A percentile compares a stretch with the other conserved stretches of the same genome.
These are phyloP conservation scores for Acleris literana DNA, from an alignment of 2,888 invertebrate species.

Conservation along the genomic window DNA sequence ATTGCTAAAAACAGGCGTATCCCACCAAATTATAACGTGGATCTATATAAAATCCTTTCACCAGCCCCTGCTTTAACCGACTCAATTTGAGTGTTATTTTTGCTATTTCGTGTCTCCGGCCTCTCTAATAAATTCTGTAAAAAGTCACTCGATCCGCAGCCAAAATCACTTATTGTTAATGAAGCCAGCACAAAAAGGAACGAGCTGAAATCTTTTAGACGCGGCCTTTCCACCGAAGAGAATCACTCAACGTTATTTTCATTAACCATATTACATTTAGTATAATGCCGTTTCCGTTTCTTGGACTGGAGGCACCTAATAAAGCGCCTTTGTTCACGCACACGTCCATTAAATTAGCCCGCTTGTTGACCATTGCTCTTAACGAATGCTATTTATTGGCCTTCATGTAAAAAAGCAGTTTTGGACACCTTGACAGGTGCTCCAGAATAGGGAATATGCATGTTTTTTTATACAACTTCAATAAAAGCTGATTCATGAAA, in stretches of 20 bases:
- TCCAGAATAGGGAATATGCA: no score
- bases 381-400: no score
- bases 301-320: conserved; percentile 1
- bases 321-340: background rate
- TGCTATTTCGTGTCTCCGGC: conserved; percentile 12
- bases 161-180: conserved; percentile 18
- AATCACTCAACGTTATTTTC: conserved; percentile 15
- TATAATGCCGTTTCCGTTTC: conserved; percentile 9
- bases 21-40: no score
- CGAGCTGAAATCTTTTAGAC: conserved; percentile 19
- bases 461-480: no score
- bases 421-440: no score
- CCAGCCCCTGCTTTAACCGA: no score
- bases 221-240: conserved; percentile 12
- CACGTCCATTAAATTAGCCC: background rate
- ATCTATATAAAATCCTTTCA: no score
- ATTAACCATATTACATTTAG: conserved; percentile 15
- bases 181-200: conserved; percentile 17
- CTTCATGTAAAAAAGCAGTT: no score
- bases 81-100: background rate
- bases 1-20: no score
- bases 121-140: conserved; percentile 6
- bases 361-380: background rate
- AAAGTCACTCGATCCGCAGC: conserved; percentile 12
- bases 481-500: no score